A percentile compares a stretch with the other conserved stretches of the same genome.
Conservation (phyloP, 2,113 vertebrate species). For the Pedetes capensis region DNA sequence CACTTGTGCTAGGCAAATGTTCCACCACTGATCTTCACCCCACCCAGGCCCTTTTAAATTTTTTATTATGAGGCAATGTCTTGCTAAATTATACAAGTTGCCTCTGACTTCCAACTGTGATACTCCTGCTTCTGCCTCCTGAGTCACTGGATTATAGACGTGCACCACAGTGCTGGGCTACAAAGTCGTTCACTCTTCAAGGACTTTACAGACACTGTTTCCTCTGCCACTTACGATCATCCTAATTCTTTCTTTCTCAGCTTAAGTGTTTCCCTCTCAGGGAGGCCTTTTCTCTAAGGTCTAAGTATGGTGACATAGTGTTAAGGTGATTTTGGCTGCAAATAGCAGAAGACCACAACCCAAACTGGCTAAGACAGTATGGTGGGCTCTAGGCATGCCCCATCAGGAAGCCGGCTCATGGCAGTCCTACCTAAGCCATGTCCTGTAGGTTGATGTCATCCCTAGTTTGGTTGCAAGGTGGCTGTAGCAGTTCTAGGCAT, state of each 20-base stretch:
- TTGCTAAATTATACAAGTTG: no score
- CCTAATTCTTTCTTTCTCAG: neutral
- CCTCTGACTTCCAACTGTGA: no score
- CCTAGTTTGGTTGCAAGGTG: neutral
- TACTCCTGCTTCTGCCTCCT: no score
- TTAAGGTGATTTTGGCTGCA: neutral
- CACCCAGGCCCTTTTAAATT: no score
- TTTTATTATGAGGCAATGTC: no score
- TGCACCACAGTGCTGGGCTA: no score
- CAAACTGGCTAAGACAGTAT: neutral
- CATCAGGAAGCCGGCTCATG: neutral
- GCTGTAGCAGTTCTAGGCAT: neutral
- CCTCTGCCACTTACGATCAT: neutral
- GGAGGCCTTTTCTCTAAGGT: neutral
- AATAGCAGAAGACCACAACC: constrained; percentile 17
- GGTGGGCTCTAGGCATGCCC: neutral
- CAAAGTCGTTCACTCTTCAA: neutral
- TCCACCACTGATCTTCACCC: no score
- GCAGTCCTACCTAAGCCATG: neutral
- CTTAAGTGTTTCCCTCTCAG: neutral
- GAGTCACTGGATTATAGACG: no score
- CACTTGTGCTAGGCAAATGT: no score
- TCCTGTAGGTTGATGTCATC: neutral
- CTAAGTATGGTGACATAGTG: neutral
- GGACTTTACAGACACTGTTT: neutral